Conservation (phyloP, 2,797 vertebrate genomes). For the Lates japonicus region DNA sequence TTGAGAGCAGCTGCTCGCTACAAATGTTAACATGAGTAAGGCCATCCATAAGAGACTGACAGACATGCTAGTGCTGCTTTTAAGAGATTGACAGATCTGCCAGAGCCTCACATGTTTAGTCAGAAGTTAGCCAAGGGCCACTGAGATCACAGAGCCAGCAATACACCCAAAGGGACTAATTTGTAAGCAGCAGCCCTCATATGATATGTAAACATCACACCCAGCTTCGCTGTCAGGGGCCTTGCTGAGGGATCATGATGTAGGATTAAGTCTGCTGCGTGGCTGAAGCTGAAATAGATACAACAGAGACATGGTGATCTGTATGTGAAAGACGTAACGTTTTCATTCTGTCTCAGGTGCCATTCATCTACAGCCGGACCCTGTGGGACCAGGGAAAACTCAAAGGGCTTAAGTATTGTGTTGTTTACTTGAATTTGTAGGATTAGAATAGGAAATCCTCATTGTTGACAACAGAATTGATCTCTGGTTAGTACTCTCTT, state of each 20-base stretch:
- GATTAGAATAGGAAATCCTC: not conserved
- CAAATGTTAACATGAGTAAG: slow-evolving; percentile 55
- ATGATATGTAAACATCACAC: slow-evolving; percentile 75
- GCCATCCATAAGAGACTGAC: slow-evolving; percentile 10
- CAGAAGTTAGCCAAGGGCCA: slow-evolving; percentile 50
- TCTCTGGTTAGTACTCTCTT: not conserved
- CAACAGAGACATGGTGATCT: slow-evolving; percentile 20
- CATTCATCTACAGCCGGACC: not conserved
- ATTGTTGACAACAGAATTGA: not conserved
- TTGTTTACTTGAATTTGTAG: not conserved
- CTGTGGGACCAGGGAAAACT: not conserved
- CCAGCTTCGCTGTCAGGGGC: slow-evolving; percentile 31
- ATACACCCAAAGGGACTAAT: slow-evolving; percentile 80
- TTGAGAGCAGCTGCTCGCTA: slow-evolving; percentile 55
- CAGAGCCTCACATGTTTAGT: slow-evolving; percentile 52
- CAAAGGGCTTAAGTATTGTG: not conserved
- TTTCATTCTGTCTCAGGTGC: slow-evolving; percentile 23
- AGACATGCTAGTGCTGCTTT: slow-evolving; percentile 45
- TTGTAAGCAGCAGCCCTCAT: slow-evolving; percentile 66
- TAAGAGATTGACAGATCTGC: slow-evolving; percentile 43
- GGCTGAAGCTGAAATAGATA: slow-evolving; percentile 64
- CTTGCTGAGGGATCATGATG: slow-evolving; percentile 38
- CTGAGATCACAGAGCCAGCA: slow-evolving; percentile 47
- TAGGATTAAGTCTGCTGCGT: slow-evolving; percentile 52
- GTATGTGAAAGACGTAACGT: slow-evolving; percentile 17